Percentiles rank a stretch among this genome's conserved stretches.
phyloP scores from a whole-genome alignment of 2,888 invertebrate genomes.

The Nasonia oneida region DNA sequence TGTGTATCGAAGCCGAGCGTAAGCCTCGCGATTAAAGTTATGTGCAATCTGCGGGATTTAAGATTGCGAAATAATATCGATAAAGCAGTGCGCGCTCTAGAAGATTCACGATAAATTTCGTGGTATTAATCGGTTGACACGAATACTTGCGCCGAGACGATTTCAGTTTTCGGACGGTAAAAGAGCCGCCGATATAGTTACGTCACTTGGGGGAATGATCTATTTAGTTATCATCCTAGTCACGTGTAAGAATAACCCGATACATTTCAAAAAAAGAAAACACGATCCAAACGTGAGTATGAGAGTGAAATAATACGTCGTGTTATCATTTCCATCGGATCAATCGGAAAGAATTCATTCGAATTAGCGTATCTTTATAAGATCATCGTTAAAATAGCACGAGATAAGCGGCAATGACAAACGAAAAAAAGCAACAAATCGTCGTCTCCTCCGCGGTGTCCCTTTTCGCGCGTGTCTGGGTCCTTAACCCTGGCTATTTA shows the following conservation, averaged over 20 bases:
- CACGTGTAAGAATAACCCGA: neutral
- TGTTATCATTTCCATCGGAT: too few species aligned
- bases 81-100: neutral
- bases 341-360: too few species aligned
- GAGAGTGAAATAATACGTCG: too few species aligned
- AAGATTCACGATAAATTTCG: constrained; percentile 11
- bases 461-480: constrained; percentile 13
- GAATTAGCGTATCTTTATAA: too few species aligned
- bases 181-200: neutral
- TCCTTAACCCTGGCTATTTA: constrained; percentile 23
- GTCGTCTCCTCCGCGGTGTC: too few species aligned
- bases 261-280: too few species aligned
- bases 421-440: too few species aligned
- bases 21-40: constrained; percentile 2
- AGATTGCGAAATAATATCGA: constrained; percentile 36
- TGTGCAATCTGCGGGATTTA: neutral
- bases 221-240: neutral
- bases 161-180: neutral
- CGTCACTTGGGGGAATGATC: neutral
- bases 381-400: too few species aligned
- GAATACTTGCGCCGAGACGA: neutral
- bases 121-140: neutral
- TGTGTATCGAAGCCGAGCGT: neutral
- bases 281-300: too few species aligned
- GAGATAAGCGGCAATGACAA: too few species aligned